Conservation (phyloP, 2,797 vertebrate genomes). For the Gephyroberyx darwinii region DNA sequence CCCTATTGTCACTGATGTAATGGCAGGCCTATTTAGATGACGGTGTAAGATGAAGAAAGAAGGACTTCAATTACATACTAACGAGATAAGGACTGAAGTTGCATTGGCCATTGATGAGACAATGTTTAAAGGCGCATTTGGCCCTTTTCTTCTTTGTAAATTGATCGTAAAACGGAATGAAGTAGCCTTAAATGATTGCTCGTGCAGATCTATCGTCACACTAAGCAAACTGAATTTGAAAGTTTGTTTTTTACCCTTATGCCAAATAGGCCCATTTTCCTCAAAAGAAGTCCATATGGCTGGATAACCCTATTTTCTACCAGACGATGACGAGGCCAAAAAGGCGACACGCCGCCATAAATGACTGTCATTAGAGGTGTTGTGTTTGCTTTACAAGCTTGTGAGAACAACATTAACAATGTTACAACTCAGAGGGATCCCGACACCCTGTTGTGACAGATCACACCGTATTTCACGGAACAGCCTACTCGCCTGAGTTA, state of each 20-base stretch:
- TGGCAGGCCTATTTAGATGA: slow-evolving; percentile 40
- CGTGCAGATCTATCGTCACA: background rate
- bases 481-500: background rate
- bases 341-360: slow-evolving; percentile 55
- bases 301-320: slow-evolving; percentile 15
- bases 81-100: slow-evolving; percentile 54
- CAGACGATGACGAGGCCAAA: slow-evolving; percentile 1
- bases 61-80: slow-evolving; percentile 57
- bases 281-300: slow-evolving; percentile 49
- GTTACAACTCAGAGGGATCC: slow-evolving; percentile 71
- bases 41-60: slow-evolving; percentile 41
- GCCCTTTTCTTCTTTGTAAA: background rate
- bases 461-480: slow-evolving; percentile 45
- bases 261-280: background rate
- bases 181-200: background rate
- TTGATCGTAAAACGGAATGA: background rate
- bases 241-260: too few relatives aligned
- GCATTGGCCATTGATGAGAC: slow-evolving; percentile 12
- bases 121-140: background rate
- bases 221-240: background rate
- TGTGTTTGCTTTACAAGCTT: slow-evolving; percentile 78
- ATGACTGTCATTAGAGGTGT: slow-evolving; percentile 66
- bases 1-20: slow-evolving; percentile 70
- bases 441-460: slow-evolving; percentile 66
- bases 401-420: slow-evolving; percentile 75